Evolutionary conservation across 35 echinoderm and acorn worm species (phyloP).

Genomic region (Apostichopus japonicus): DNA sequence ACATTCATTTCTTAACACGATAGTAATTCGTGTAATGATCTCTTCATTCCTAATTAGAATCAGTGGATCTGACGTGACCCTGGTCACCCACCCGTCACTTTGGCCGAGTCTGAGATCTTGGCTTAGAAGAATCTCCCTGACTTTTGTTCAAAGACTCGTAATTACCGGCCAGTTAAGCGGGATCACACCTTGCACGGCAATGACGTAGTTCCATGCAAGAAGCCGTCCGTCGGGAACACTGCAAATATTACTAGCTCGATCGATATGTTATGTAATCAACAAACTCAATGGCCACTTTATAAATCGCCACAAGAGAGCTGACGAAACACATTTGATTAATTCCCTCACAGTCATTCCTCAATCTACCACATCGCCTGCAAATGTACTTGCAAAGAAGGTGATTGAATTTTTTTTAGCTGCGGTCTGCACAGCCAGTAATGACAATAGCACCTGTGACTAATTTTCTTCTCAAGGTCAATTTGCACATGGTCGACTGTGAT

Average conservation of each 20-base stretch:
- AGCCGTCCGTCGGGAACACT: neutral
- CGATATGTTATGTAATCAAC: slow-evolving; percentile 33
- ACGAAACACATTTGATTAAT: slow-evolving; percentile 22
- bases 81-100: neutral
- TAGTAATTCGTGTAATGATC: neutral
- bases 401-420: neutral
- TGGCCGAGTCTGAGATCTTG: no score
- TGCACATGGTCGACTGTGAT: neutral
- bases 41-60: neutral
- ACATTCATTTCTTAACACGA: no score
- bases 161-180: neutral
- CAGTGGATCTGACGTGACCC: neutral
- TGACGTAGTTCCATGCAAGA: neutral
- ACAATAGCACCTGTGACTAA: slow-evolving; percentile 32
- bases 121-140: neutral
- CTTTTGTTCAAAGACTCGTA: neutral
- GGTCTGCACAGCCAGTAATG: slow-evolving; percentile 22
- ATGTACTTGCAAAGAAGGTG: neutral
- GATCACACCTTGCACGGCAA: neutral
- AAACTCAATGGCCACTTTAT: slow-evolving; percentile 8
- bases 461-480: slow-evolving; percentile 5
- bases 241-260: slow-evolving; percentile 13
- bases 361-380: neutral
- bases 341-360: neutral
- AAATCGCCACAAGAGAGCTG: neutral